These are phyloP conservation scores for Phrynocephalus forsythii DNA, from an alignment of 2,797 vertebrate genomes.

Conservation along the genomic window DNA sequence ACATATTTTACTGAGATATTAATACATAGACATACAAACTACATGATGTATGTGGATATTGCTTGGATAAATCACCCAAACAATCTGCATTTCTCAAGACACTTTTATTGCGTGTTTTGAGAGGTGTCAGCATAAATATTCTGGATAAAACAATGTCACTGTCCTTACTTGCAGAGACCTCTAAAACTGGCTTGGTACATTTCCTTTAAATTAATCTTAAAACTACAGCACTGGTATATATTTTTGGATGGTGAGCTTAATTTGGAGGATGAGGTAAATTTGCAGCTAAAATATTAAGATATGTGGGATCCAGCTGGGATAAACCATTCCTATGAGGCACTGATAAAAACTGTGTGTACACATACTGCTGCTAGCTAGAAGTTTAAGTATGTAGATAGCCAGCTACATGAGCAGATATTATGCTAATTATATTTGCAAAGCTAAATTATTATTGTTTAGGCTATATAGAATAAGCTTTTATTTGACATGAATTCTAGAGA, in stretches of 20 bases:
- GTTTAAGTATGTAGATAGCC: not conserved
- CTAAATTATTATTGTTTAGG: not conserved
- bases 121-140: conserved; percentile 37
- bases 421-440: not conserved
- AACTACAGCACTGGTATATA: not conserved
- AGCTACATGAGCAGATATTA: not conserved
- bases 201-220: conserved; percentile 10
- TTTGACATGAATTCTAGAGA: not conserved
- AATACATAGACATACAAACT: conserved; percentile 21
- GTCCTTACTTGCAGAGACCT: not conserved
- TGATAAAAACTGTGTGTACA: not conserved
- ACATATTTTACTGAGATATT: conserved; percentile 18
- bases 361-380: not conserved
- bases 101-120: conserved; percentile 35
- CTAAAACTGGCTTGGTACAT: not conserved
- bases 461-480: not conserved
- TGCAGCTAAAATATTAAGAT: conserved; percentile 1
- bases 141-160: conserved; percentile 26
- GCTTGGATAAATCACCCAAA: conserved; percentile 39
- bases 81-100: conserved; percentile 41
- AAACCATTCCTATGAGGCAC: not conserved
- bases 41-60: conserved; percentile 29
- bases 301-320: not conserved
- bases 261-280: not conserved
- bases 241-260: too few relatives aligned